Evolutionary conservation across 2,113 vertebrate genomes (phyloP), one percentile per base, ranked within the genome.

Genomic region (Empidonax traillii): DNA sequence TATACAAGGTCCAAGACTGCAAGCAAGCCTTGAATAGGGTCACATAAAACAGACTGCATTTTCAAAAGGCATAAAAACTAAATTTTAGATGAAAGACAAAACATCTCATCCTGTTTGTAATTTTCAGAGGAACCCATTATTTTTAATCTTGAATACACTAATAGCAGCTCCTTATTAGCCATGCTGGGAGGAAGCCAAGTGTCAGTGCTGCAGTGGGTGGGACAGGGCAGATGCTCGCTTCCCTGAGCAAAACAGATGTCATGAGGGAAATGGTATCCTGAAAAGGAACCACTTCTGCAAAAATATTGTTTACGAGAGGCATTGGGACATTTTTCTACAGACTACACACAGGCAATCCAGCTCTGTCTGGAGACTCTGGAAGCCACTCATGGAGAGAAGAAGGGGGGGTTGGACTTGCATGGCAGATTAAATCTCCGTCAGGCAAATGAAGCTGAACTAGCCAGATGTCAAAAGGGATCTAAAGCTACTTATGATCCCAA

Each of bases 391-490:
- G 37, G 43, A 59, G 73, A 89, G 33, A 58, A 58, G 47, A 43
- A 49, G 62, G 7, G 23, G 30, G 8, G 13, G 33, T 5, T 16
- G 24, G 68, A 52, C 67, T 75, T 82, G 53, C 49, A 46, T 67
- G 52, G 55, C 67, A 87, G 25, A 76, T 95, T 91, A 65, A 35
- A 72, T 77, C 55, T 90, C 85, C 62, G 69, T 77, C 62, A 59
- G 56, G 63, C 31, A 95, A 96, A 94, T 77, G 82, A 87, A 89
- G 62, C 86, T 89, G 87, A 85, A 65, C 58, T 66, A 43, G 76
- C 49, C 52, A 68, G 55, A 87, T 78, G 61, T 47, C 68, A 86
- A 35, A 92, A 87, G 43, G 19, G 46, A 80, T 67, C 43, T 24
- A 79, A 51, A 81, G 76, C 46, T 74, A 44, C 35, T 82, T 51